phyloP scores from a whole-genome alignment of 1,140 invertebrate genomes.

The Heliothis subflexa region DNA sequence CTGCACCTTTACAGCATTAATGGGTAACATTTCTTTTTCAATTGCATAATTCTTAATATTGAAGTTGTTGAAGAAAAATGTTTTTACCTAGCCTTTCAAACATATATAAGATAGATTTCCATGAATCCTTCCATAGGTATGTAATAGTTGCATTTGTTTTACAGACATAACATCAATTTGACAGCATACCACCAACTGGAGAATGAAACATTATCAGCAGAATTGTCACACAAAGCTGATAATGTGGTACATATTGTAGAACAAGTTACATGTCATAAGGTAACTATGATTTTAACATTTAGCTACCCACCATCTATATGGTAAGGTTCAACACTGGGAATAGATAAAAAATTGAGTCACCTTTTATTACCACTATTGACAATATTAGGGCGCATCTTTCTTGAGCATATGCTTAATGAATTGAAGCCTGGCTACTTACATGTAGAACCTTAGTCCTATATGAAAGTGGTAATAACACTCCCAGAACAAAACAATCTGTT shows the following conservation, averaged over 20 bases:
- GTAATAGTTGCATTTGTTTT: conserved; percentile 49
- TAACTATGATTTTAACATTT: conserved; percentile 46
- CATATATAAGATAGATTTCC: background rate
- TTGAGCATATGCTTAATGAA: too few relatives aligned
- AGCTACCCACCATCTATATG: too few relatives aligned
- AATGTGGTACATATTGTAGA: conserved; percentile 75
- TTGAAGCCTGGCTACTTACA: too few relatives aligned
- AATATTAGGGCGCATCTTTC: too few relatives aligned
- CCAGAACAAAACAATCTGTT: too few relatives aligned
- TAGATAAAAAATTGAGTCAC: too few relatives aligned
- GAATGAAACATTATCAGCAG: conserved; percentile 75
- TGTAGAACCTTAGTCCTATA: too few relatives aligned
- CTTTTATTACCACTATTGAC: too few relatives aligned
- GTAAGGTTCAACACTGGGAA: too few relatives aligned
- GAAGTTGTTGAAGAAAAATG: too few relatives aligned
- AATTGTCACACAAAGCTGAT: conserved; percentile 68
- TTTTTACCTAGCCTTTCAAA: background rate
- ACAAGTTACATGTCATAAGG: conserved; percentile 75
- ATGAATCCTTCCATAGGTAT: background rate
- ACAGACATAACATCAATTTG: conserved; percentile 70
- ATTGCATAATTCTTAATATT: background rate
- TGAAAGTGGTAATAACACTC: too few relatives aligned
- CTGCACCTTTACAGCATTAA: conserved; percentile 79
- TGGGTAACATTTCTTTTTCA: conserved; percentile 63
- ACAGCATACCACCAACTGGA: conserved; percentile 77